Conservation (phyloP, 2,797 vertebrate species). For the Phyllotis vaccarum region DNA sequence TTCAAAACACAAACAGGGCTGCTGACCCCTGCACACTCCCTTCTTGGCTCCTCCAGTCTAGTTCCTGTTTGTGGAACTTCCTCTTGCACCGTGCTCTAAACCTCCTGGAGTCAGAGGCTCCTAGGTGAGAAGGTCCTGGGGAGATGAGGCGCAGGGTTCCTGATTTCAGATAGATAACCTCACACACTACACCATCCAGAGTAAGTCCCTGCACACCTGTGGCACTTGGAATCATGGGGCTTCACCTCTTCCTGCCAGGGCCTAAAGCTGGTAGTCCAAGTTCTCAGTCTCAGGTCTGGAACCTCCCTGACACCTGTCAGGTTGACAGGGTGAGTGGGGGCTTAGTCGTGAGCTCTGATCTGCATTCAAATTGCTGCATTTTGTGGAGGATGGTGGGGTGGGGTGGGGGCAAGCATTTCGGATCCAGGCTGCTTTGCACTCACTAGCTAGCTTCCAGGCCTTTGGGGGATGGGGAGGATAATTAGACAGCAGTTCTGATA, state of each 20-base stretch:
- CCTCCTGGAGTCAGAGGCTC: background rate
- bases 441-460: background rate
- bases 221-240: background rate
- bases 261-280: background rate
- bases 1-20: background rate
- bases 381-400: background rate
- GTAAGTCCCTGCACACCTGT: background rate
- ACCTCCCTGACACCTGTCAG: background rate
- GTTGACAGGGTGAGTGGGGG: background rate
- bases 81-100: background rate
- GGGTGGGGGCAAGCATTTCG: background rate
- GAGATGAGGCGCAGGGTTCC: background rate
- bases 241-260: background rate
- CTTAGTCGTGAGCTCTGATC: background rate
- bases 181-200: rapidly evolving
- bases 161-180: too few relatives aligned
- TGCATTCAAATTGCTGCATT: background rate
- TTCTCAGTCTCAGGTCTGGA: background rate
- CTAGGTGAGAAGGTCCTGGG: background rate
- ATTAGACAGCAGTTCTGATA: background rate
- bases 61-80: too few relatives aligned
- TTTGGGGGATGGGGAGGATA: background rate
- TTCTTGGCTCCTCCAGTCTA: background rate
- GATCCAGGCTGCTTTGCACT: too few relatives aligned
- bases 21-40: background rate